Base-by-base conservation (phyloP, 1,140 invertebrate genomes). In the Bursaphelenchus mucronatus region DNA sequence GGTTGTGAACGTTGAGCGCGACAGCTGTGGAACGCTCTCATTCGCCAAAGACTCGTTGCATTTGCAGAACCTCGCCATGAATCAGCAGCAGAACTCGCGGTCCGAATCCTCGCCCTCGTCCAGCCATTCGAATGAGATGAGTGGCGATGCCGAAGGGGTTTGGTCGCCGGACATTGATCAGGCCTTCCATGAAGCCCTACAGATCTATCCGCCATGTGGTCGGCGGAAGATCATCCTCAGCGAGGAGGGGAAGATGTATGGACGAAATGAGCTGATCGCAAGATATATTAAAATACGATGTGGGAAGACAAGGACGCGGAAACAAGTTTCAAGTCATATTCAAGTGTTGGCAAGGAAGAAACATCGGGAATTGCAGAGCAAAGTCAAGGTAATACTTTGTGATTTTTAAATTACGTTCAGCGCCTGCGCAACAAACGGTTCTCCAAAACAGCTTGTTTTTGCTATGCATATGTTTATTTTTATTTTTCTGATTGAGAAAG, bases 201-300 rank as follows among this genome's bases (percentile, higher is more conserved):
- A 94, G 76, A 97, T 99, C 82, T 97, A 98, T 86, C 96, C 96
- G 59, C 95, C 96, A 68, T 99, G 96, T 84, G 96, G 96, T 62
- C 84, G 96, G 75, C 87, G 96, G 80, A 99, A 99, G 87, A 99
- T 99, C 82, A 98, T 99, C 74, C 87, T 99, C 70, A 97, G 93
- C 66, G 96, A 98, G 84, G 95, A 99, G 86, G 96, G 96, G 82
- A 98, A 98, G 88, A 99, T 99, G 96, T 99, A 98, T 87, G 95
- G 94, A 80, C 88, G 95, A 73, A 98, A 99, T 86, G 95, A 99
- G 86, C 86, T 98, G 78, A 98, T 99, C 84, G 95, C 95, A 68
- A 87, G 95, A 76, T 98, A 98, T 85, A 99, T 98, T 81, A 97
- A 98, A 87, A 85, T 98, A 73, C 87, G 95, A 75, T 98, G 95